Evolutionary conservation across 2,797 vertebrate species (phyloP), one percentile per base, ranked within the genome.

Genomic region (Glyptemys insculpta): DNA sequence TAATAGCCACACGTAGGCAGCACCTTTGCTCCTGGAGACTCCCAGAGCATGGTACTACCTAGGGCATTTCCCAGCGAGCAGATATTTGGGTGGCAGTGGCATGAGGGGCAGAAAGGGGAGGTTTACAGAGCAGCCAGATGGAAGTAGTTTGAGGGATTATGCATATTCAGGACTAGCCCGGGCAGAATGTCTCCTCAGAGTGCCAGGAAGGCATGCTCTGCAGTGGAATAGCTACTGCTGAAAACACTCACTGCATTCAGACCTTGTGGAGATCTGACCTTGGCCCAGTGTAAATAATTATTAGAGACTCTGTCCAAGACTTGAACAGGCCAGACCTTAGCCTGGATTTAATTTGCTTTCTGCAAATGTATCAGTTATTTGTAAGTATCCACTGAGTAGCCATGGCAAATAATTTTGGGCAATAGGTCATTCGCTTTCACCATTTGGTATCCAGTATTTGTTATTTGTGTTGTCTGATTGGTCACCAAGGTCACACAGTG

Each of bases 11-110:
- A 19, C 2, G n/a, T 74, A 6, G 50, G 31, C 52, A 16, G 78
- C n/a, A 53, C 23, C 19, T 57, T 16, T 44, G 5, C 80, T 14
- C 47, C 21, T 0, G 0, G 11, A 9, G 3, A 83, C 7, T 29
- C 53, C 49, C 1, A 0, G 53, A 56, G 15, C 34, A 12, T 41
- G 21, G 19, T 72, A 21, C n/a, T 72, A 11, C 9, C 21, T 37
- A 37, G 34, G 18, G 65, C 65, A n/a, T 72, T 23, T 72, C 65
- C 65, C 19, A 41, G 6, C 10, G 5, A 23, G 59, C 34, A 62
- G 31, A 62, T 62, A 16, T 16, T 34, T 34, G 59, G 31, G 15
- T 18, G 59, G 31, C 59, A 16, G 9, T 2, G 93, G 68, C 86
- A 29, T 3, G 12, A 50, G 21, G 87, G 89, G 80, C 57, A 59